Base-by-base conservation (phyloP, 2,113 vertebrate species). In the Pelecanus crispus region DNA sequence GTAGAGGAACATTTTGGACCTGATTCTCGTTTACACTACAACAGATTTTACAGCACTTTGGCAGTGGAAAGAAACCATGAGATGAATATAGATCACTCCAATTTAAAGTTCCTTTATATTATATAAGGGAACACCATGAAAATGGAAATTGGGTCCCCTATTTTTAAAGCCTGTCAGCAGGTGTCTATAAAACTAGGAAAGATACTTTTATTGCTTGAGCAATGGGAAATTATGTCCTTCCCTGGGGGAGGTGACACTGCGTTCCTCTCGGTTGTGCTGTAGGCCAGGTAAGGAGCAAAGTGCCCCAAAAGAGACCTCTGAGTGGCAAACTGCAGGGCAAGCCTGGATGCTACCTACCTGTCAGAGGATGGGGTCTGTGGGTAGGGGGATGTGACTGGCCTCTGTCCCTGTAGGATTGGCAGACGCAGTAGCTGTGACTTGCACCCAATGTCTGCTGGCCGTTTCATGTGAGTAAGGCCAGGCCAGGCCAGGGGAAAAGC, bases 31-130 rank as follows among this genome's bases (percentile, higher is more conserved):
- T 94, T 95, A 97, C 78, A 82, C 88, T 80, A 85, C 66, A 85
- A 59, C 84, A 92, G 58, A 81, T 82, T 92, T 97, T 88, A 92
- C 84, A 86, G 40, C 66, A 58, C 66, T 79, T 77, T 66, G 84
- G 62, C 78, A 73, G 42, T 73, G n/a, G 70, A 89, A 97, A 80
- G 73, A 61, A 95, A 72, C 84, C 88, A 92, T 82, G 93, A 92
- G 87, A 77, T 92, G 94, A 94, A 95, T 95, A 94, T 91, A 92
- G 84, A 95, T 91, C 79, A 91, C 86, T 89, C 71, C 81, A 85
- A 55, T 95, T 95, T 95, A 96, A 94, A 91, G 66, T 66, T 96
- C 32, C 92, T 96, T 91, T 95, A 73, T 96, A 81, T 95, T 95
- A 84, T 89, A 72, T 88, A 96, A 94, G 85, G 70, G 87, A 95